A percentile compares a stretch with the other conserved stretches of the same genome.
Evolutionary conservation across 2,113 vertebrate genomes (phyloP).

Genomic region (Callithrix jacchus): DNA sequence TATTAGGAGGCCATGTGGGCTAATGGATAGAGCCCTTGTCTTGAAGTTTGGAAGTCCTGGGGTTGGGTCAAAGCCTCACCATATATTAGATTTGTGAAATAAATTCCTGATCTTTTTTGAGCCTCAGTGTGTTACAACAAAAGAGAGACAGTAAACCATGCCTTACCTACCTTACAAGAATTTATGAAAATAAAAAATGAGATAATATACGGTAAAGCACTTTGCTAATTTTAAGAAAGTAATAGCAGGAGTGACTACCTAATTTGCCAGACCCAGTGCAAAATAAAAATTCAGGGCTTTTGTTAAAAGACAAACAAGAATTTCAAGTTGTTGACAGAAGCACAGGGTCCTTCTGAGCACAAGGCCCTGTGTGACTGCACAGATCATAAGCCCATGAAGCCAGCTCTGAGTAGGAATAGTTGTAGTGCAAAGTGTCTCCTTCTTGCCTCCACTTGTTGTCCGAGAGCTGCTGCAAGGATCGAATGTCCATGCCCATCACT

Average conservation of each 20-base stretch:
- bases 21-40: background rate
- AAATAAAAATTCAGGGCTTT: background rate
- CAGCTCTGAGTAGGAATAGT: background rate
- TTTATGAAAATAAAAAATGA: background rate
- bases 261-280: background rate
- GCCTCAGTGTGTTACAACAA: background rate
- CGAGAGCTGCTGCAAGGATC: background rate
- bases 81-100: background rate
- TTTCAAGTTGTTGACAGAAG: background rate
- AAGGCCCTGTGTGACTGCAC: background rate
- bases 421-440: background rate
- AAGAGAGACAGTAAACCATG: background rate
- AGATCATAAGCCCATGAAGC: background rate
- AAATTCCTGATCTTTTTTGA: background rate
- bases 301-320: background rate
- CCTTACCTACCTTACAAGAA: background rate
- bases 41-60: background rate
- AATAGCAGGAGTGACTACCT: background rate
- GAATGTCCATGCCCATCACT: fast-evolving
- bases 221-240: background rate
- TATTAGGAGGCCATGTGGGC: background rate
- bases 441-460: background rate
- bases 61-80: background rate
- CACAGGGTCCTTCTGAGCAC: background rate
- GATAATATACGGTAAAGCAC: background rate